These are phyloP conservation scores for Drosophila saltans DNA, from an alignment of 1,140 invertebrate genomes.

Conservation along the genomic window DNA sequence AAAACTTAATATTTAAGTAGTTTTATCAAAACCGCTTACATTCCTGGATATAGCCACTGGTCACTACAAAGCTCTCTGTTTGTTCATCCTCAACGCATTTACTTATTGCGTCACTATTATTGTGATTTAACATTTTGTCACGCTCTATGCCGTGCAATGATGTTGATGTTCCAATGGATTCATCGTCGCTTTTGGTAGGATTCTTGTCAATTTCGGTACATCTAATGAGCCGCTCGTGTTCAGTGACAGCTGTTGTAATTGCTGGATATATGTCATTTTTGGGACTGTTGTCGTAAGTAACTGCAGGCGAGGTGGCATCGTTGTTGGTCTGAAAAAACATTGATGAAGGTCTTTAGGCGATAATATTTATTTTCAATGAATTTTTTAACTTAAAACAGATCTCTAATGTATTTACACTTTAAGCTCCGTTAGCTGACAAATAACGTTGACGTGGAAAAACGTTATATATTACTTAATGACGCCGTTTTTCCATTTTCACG, in stretches of 20 bases:
- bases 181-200: constrained; percentile 49
- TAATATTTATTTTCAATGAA: constrained; percentile 48
- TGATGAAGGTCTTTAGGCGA: constrained; percentile 61
- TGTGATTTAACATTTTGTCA: constrained; percentile 20
- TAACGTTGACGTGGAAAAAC: constrained; percentile 31
- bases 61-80: constrained; percentile 88
- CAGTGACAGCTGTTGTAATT: constrained; percentile 28
- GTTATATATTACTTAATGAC: not conserved
- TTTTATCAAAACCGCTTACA: constrained; percentile 41
- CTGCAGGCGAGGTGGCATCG: constrained; percentile 59
- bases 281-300: constrained; percentile 41
- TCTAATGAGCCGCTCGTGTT: constrained; percentile 31
- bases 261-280: constrained; percentile 32
- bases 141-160: constrained; percentile 57
- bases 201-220: constrained; percentile 64
- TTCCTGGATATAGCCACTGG: constrained; percentile 94
- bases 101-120: constrained; percentile 7
- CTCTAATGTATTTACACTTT: constrained; percentile 23
- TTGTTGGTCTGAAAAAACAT: constrained; percentile 72
- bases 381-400: constrained; percentile 59
- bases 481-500: not conserved
- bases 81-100: constrained; percentile 39
- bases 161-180: constrained; percentile 27
- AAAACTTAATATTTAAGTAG: not conserved
- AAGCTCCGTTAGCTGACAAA: constrained; percentile 39